A percentile compares a stretch with the other conserved stretches of the same genome.
Conservation (phyloP, 1,140 invertebrate genomes). For the Neodiprion pinetum region DNA sequence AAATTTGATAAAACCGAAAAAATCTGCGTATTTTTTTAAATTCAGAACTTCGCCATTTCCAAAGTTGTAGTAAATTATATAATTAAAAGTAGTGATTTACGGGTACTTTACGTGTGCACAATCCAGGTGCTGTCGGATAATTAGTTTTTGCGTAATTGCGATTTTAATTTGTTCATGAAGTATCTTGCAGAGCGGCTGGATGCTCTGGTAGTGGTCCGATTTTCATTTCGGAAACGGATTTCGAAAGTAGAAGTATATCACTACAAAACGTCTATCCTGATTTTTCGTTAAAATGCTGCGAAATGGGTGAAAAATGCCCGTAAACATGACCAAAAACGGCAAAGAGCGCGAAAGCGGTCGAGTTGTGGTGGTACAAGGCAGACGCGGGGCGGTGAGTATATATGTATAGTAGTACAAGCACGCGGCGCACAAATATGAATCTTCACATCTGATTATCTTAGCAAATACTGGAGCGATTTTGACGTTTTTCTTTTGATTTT, state of each 20-base stretch:
- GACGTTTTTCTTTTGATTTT: no score
- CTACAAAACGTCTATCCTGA: constrained; percentile 5
- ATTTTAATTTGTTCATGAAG: no score
- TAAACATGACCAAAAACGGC: constrained; percentile 13
- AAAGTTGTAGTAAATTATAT: not conserved
- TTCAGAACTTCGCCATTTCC: not conserved
- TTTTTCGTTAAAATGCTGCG: not conserved
- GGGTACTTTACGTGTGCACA: no score
- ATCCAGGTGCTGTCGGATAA: no score
- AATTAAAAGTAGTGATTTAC: no score
- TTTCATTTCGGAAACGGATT: no score
- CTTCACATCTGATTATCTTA: no score
- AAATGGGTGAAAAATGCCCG: not conserved
- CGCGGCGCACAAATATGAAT: not conserved
- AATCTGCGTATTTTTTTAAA: not conserved
- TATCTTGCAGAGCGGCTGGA: no score
- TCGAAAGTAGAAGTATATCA: no score
- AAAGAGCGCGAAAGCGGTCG: constrained; percentile 15
- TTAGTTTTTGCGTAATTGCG: no score
- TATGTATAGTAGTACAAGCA: constrained; percentile 14
- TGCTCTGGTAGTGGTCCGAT: no score
- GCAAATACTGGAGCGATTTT: no score
- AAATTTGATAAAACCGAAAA: not conserved
- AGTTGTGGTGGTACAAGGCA: constrained; percentile 7
- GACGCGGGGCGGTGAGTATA: not conserved